These are phyloP conservation scores for Apostichopus leukothele DNA, from an alignment of 53 echinoderm and acorn worm genomes.

Conservation along the genomic window DNA sequence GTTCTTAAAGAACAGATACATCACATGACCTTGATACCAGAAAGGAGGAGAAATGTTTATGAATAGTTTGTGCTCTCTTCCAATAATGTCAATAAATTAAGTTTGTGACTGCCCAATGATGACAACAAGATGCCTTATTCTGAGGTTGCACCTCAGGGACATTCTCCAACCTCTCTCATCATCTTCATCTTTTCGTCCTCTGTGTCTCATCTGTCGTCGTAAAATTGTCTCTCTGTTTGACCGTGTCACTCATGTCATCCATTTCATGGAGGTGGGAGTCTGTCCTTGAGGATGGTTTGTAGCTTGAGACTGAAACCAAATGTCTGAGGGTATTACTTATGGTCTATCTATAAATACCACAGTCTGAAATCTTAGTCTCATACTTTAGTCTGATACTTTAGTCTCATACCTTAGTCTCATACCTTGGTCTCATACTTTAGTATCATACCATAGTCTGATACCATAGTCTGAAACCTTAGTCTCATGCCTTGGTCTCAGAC, in stretches of 20 bases:
- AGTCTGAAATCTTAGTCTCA: too few species aligned
- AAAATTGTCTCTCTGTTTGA: background rate
- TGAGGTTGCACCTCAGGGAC: slow-evolving; percentile 28
- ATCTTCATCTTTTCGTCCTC: background rate
- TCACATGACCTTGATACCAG: too few species aligned
- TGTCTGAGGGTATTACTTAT: background rate
- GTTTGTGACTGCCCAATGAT: slow-evolving; percentile 23
- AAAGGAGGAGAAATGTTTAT: too few species aligned
- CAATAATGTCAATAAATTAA: too few species aligned
- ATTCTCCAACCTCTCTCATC: background rate
- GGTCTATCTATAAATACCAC: background rate
- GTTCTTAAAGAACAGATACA: too few species aligned
- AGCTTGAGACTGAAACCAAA: slow-evolving; percentile 38
- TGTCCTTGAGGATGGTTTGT: background rate
- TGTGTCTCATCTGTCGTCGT: background rate
- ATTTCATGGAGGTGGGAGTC: background rate
- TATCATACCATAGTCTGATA: too few species aligned
- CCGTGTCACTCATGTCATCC: background rate
- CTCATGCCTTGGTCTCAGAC: too few species aligned
- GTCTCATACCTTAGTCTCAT: too few species aligned
- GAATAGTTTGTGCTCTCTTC: too few species aligned
- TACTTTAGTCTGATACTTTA: too few species aligned
- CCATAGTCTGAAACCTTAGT: too few species aligned
- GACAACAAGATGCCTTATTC: slow-evolving; percentile 46
- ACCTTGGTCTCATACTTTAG: too few species aligned